Evolutionary conservation across 2,797 vertebrate genomes (phyloP).

Genomic region (Emydoidea blandingii): DNA sequence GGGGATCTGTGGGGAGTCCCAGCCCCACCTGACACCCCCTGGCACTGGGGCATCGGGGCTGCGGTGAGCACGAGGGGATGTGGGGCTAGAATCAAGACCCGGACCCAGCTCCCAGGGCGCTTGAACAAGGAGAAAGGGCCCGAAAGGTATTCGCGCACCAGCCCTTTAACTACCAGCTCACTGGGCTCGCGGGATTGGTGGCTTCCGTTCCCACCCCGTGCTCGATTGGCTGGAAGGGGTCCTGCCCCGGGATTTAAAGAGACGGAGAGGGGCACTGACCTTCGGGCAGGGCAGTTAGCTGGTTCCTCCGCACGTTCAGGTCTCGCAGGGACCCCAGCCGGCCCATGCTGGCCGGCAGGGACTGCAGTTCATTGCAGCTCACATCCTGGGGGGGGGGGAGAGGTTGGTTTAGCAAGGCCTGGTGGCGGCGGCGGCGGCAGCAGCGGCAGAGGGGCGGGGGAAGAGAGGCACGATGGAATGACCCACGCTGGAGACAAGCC

Average conservation of each 20-base stretch:
- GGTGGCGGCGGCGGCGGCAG: too few relatives aligned
- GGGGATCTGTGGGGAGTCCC: too few relatives aligned
- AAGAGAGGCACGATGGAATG: too few relatives aligned
- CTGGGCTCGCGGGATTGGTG: too few relatives aligned
- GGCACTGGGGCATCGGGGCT: too few relatives aligned
- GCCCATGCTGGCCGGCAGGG: slow-evolving; percentile 87
- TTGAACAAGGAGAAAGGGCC: too few relatives aligned
- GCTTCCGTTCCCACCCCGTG: fast-evolving
- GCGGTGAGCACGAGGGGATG: too few relatives aligned
- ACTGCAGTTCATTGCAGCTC: slow-evolving; percentile 92
- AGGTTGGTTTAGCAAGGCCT: background rate
- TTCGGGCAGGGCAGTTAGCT: slow-evolving; percentile 87
- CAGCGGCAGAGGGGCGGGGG: too few relatives aligned
- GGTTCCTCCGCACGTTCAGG: slow-evolving; percentile 90
- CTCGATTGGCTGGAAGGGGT: background rate
- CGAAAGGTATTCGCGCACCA: background rate
- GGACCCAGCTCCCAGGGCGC: background rate
- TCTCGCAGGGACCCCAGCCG: slow-evolving; percentile 89
- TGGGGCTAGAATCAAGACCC: too few relatives aligned
- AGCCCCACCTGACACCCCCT: background rate
- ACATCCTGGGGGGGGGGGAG: slow-evolving; percentile 83
- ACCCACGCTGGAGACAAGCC: background rate
- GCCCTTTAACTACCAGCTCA: too few relatives aligned
- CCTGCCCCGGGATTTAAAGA: too few relatives aligned
- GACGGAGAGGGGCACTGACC: slow-evolving; percentile 75